Evolutionary conservation across 2,888 invertebrate genomes (phyloP), one percentile per base, ranked within the genome.

Genomic region (Ypsolopha scabrella): DNA sequence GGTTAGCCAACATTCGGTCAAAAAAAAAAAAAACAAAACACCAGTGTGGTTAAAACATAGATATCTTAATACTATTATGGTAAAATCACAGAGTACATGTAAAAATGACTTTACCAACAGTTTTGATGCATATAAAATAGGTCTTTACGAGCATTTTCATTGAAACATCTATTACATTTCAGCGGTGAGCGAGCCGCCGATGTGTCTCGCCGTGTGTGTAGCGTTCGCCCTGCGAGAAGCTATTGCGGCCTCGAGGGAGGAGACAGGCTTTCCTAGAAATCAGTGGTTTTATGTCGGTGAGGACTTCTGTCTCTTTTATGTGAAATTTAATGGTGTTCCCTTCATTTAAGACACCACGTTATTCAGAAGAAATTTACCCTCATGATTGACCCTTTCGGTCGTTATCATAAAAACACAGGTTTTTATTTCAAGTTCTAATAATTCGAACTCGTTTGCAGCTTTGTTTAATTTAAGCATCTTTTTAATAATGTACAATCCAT

Each of bases 151-250:
- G n/a, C n/a, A n/a, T n/a, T n/a, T n/a, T n/a, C n/a, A n/a, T n/a
- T n/a, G n/a, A n/a, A n/a, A n/a, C n/a, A n/a, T n/a, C n/a, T n/a
- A n/a, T n/a, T n/a, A n/a, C 44, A n/a, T 69, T 72, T 39, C 55
- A 89, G 89, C 82, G 10, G 82, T 83, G 2, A 79, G 83, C 1
- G 89, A 90, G 59, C 89, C 89, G 2, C 80, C 89, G 0, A 67
- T 75, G 1, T 86, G 86, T 57, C 60, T 88, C 55, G 65, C 85
- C 1, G 64, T 88, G 1, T 68, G 73, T 0, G 75, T 87, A 1
- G 81, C 90, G 1, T 80, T 91, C 52, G 92, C 92, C 0, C 73
- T 93, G 48, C 81, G 91, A 41, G 79, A 90, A 53, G 93, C 92
- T 0, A 71, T 93, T 6, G 81, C 87, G 46, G 86, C 91, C 0